These are phyloP conservation scores for Myrmecobius fasciatus DNA, from an alignment of 2,113 vertebrate species.

Conservation along the genomic window DNA sequence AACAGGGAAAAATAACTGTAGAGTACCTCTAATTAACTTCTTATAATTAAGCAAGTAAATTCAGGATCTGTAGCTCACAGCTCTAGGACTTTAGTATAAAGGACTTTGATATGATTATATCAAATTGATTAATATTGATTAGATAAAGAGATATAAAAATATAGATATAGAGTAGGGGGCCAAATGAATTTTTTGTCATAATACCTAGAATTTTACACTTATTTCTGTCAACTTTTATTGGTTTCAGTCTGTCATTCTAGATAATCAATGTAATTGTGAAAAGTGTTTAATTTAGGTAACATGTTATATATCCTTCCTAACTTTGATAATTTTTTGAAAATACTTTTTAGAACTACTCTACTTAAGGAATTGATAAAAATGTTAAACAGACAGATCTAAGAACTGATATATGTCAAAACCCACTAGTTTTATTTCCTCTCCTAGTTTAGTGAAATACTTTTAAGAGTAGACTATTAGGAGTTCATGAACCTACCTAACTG, in stretches of 20 bases:
- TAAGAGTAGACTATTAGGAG: background rate
- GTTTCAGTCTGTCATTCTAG: background rate
- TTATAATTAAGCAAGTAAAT: no score
- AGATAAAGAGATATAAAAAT: no score
- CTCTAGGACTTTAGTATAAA: no score
- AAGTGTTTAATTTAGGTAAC: background rate
- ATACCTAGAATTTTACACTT: background rate
- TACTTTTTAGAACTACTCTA: background rate
- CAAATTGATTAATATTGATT: no score
- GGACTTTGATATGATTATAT: no score
- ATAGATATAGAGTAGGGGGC: no score
- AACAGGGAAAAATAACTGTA: no score
- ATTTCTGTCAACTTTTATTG: background rate
- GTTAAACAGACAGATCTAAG: background rate
- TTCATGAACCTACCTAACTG: background rate
- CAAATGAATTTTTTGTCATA: no score
- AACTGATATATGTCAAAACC: background rate
- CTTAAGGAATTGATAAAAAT: background rate
- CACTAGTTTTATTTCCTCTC: background rate
- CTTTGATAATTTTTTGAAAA: background rate
- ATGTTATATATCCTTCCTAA: background rate
- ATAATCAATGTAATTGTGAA: background rate
- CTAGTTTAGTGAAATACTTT: background rate
- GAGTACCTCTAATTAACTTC: no score
- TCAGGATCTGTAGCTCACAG: no score